Evolutionary conservation across 1,140 invertebrate genomes (phyloP).

Genomic region (Pomacea maculata): DNA sequence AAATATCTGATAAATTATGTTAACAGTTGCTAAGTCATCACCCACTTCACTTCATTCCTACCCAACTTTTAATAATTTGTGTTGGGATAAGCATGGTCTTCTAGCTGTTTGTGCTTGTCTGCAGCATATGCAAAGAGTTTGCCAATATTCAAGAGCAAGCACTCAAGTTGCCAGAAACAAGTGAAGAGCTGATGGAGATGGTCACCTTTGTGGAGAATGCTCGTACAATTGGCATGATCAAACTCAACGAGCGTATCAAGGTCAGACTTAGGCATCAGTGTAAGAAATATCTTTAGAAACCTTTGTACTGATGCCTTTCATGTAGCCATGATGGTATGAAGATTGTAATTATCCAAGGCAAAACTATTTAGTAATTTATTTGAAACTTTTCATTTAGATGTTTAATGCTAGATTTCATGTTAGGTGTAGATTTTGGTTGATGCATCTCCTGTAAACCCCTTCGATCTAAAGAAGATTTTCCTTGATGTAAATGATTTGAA

Average conservation of each 20-base stretch:
- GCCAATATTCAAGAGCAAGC: conserved; percentile 53
- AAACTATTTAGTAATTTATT: too few relatives aligned
- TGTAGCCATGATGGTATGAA: neutral
- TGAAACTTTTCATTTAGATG: too few relatives aligned
- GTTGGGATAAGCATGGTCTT: neutral
- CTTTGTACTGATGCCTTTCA: neutral
- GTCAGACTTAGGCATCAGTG: conserved; percentile 14
- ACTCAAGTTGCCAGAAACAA: conserved; percentile 59
- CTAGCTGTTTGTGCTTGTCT: conserved; percentile 13
- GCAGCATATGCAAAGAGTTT: conserved; percentile 63
- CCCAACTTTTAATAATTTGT: too few relatives aligned
- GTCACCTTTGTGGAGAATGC: conserved; percentile 60
- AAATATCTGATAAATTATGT: neutral
- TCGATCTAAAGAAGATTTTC: too few relatives aligned
- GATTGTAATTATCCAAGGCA: neutral
- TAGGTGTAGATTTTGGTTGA: too few relatives aligned
- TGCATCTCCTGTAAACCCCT: too few relatives aligned
- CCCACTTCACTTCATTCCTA: too few relatives aligned
- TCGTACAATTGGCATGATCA: conserved; percentile 57
- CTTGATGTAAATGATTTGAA: too few relatives aligned
- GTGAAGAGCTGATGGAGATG: conserved; percentile 63
- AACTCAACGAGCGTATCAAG: conserved; percentile 56
- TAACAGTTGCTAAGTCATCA: neutral
- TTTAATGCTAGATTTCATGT: too few relatives aligned
- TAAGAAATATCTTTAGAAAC: neutral